Conservation (phyloP, 1,140 invertebrate species). For the Charaxes varanes region DNA sequence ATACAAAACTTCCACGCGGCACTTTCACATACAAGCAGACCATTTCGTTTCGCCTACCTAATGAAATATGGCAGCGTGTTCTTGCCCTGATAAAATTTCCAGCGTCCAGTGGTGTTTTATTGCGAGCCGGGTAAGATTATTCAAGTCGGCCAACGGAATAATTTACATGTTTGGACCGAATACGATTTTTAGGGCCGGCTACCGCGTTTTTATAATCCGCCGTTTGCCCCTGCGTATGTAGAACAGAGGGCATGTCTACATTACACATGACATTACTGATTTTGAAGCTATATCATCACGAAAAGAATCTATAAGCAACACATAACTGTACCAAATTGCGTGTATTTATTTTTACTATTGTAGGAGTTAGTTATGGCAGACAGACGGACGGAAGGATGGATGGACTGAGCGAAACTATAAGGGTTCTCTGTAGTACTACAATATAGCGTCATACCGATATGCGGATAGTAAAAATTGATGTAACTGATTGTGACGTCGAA, state of each 20-base stretch:
- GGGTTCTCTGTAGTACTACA: too few species aligned
- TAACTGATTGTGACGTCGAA: too few species aligned
- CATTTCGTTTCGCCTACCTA: constrained; percentile 49
- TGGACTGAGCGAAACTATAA: too few species aligned
- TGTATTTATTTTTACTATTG: too few species aligned
- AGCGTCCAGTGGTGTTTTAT: constrained; percentile 58
- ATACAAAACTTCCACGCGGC: constrained; percentile 57
- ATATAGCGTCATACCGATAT: too few species aligned
- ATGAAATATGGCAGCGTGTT: constrained; percentile 63
- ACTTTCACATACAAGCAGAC: constrained; percentile 40
- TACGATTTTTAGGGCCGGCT: constrained; percentile 38
- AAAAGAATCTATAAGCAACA: too few species aligned
- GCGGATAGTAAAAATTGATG: too few species aligned
- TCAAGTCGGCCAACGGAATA: constrained; percentile 51
- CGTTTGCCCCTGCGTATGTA: background rate
- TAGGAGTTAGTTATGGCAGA: too few species aligned
- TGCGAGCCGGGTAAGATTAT: constrained; percentile 48
- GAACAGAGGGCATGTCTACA: background rate
- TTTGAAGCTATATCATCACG: too few species aligned
- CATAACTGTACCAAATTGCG: too few species aligned
- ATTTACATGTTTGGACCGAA: constrained; percentile 58
- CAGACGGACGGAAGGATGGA: too few species aligned
- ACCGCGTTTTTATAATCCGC: constrained; percentile 34
- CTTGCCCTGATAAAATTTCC: constrained; percentile 58
- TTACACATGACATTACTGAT: background rate